phyloP scores from a whole-genome alignment of 2,888 invertebrate genomes.

The Smittia aterrima region DNA sequence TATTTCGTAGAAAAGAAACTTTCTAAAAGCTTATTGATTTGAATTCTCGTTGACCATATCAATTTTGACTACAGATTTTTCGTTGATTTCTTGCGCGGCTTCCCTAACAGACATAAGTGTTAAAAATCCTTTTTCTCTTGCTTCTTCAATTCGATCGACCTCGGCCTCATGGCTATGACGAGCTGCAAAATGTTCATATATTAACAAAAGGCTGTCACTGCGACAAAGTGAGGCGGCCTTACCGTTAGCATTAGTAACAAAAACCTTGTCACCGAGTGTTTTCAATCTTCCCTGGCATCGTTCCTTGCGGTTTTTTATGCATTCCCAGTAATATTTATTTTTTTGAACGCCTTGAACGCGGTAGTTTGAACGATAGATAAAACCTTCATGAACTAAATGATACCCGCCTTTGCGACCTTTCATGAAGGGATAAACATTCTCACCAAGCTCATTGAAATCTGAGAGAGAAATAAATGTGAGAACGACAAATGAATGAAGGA shows the following conservation, averaged over 20 bases:
- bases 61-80: neutral
- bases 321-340: slow-evolving; percentile 54
- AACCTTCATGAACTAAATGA: slow-evolving; percentile 52
- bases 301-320: slow-evolving; percentile 53
- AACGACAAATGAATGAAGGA: neutral
- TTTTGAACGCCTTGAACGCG: slow-evolving; percentile 50
- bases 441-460: slow-evolving; percentile 27
- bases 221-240: neutral
- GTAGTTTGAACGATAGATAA: slow-evolving; percentile 53
- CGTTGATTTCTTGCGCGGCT: slow-evolving; percentile 16
- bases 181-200: slow-evolving; percentile 27
- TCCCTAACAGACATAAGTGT: neutral
- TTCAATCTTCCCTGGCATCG: slow-evolving; percentile 54
- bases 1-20: neutral
- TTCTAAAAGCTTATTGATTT: neutral
- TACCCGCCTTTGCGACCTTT: slow-evolving; percentile 53
- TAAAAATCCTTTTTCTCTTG: slow-evolving; percentile 18
- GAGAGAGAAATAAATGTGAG: slow-evolving; percentile 28
- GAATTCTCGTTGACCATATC: slow-evolving; percentile 5
- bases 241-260: slow-evolving; percentile 51
- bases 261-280: slow-evolving; percentile 52
- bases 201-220: neutral
- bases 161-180: slow-evolving; percentile 25
- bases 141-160: slow-evolving; percentile 4
- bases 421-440: slow-evolving; percentile 48